A percentile compares a stretch with the other conserved stretches of the same genome.
Conservation (phyloP, 2,113 vertebrate species). For the Prietella phreatophila region DNA sequence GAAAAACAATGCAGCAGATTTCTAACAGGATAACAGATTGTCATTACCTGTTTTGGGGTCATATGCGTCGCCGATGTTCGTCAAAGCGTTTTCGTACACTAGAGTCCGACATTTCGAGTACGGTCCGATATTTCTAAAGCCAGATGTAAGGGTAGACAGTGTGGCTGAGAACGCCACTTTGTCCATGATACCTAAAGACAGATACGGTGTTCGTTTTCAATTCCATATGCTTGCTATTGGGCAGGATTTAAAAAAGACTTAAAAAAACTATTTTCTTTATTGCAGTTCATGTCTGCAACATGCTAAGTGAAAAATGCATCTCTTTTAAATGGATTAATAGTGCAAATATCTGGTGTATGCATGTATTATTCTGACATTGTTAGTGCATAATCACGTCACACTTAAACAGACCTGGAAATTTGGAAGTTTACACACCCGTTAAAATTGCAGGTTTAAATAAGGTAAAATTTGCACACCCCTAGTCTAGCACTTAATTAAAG, state of each 20-base stretch:
- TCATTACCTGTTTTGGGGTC: neutral
- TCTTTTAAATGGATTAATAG: too few species aligned
- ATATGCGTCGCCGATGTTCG: neutral
- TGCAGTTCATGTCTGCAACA: neutral
- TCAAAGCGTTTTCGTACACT: neutral
- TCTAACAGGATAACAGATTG: neutral
- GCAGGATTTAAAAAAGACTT: neutral
- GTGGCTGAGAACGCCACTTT: neutral
- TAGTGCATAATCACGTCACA: too few species aligned
- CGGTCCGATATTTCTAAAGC: neutral
- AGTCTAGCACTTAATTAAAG: too few species aligned
- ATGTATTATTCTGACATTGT: too few species aligned
- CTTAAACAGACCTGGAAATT: too few species aligned
- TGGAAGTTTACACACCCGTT: too few species aligned
- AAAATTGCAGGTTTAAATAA: too few species aligned
- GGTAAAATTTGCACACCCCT: too few species aligned
- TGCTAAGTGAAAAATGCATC: neutral
- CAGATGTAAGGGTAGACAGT: neutral
- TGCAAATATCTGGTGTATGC: too few species aligned
- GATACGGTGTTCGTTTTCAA: neutral
- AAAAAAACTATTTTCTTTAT: neutral
- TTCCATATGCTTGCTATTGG: neutral
- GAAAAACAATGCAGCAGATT: neutral
- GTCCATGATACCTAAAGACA: neutral
- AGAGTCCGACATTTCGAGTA: neutral